These are phyloP conservation scores for Enteromius treurensis DNA, from an alignment of 2,797 vertebrate genomes.

Conservation along the genomic window DNA sequence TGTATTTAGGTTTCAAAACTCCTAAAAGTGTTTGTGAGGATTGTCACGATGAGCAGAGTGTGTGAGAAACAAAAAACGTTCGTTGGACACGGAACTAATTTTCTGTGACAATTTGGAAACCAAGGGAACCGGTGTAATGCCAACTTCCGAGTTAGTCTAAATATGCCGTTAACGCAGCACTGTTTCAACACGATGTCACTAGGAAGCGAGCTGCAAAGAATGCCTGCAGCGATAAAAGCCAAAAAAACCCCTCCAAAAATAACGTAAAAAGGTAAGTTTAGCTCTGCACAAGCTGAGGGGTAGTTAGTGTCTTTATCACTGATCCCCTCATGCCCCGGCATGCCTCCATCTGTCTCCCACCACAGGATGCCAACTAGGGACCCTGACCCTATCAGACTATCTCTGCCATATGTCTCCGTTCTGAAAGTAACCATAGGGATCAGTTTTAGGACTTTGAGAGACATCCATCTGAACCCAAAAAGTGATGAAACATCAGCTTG, in stretches of 20 bases:
- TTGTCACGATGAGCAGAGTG: not conserved
- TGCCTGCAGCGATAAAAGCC: not conserved
- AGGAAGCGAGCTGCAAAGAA: not conserved
- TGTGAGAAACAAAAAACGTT: not conserved
- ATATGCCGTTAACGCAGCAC: not conserved
- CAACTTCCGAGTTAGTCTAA: not conserved
- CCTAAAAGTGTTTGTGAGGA: not conserved
- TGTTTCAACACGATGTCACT: not conserved
- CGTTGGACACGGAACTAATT: not conserved
- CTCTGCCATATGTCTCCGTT: slow-evolving; percentile 86
- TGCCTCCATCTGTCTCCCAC: slow-evolving; percentile 88
- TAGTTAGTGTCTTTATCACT: slow-evolving; percentile 44
- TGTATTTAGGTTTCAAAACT: not conserved
- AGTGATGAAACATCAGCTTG: not conserved
- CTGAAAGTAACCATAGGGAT: slow-evolving; percentile 62
- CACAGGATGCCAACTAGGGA: slow-evolving; percentile 81
- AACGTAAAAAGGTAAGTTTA: not conserved
- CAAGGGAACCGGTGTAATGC: too few relatives aligned
- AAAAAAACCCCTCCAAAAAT: not conserved
- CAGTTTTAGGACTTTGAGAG: not conserved
- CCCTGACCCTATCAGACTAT: slow-evolving; percentile 82
- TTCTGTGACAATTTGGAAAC: not conserved
- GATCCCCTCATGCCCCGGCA: slow-evolving; percentile 82
- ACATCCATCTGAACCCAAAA: not conserved
- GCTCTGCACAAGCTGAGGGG: not conserved